Evolutionary conservation across 2,113 vertebrate species (phyloP), one percentile per base, ranked within the genome.

Genomic region (Psammodynastes pulverulentus): DNA sequence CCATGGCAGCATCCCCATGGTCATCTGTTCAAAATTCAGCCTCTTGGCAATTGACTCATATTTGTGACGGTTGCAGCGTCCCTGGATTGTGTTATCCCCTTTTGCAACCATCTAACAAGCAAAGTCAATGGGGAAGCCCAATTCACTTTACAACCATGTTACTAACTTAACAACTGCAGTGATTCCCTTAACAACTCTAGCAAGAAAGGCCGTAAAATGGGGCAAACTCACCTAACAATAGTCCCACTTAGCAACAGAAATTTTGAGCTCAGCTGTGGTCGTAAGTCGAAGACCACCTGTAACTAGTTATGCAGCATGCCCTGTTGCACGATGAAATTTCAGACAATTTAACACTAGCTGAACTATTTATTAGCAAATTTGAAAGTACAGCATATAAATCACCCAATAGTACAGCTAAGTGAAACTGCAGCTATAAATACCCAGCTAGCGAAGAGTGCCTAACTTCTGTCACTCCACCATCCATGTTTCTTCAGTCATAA

Each of bases 321-420:
- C 52, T n/a, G 48, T 56, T 84, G 72, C 87, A 89, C 15, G 19
- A 34, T 52, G 49, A 58, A 72, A 62, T 17, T 48, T 45, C 43
- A 53, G 8, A 26, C 85, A 72, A 43, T 48, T 54, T 56, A 43
- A 84, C 87, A 84, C 54, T 9, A n/a, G 23, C 26, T 84, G 86
- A 88, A 62, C 62, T 84, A 79, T 39, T 91, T 72, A 46, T 56
- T 91, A 15, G 86, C 26, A 54, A 88, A 10, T 89, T 45, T 92
- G 26, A 84, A 92, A 84, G 51, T 89, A 79, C 67, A 49, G n/a
- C 51, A 49, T 48, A 89, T 84, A 92, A 88, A 56, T 54, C 62
- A 92, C 21, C 15, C 26, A 53, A 19, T 52, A 49, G 48, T 29
- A 92, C 29, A 72, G 19, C 23, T 45, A 72, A 88, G 48, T 51